Base-by-base conservation (phyloP, 2,888 invertebrate genomes). In the Anthrax anthrax region DNA sequence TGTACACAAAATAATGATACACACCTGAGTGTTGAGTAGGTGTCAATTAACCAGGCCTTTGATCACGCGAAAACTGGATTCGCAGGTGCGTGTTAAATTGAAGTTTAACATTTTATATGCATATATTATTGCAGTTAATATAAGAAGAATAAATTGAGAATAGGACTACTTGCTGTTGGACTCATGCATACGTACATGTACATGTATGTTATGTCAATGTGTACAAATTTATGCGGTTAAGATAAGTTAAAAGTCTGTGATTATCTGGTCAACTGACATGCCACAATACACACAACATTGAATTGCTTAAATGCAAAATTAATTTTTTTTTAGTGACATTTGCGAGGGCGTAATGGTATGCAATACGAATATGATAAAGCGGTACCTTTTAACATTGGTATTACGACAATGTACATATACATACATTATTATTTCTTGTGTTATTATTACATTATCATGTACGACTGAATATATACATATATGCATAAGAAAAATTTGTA, bases 1-100 rank as follows among this genome's bases (percentile, higher is more conserved):
- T 23, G 8, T 23, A 8, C 23, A 23, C 23, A 23, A 23, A 23
- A 23, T 23, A 23, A 23, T 23, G 23, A 23, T 23, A 23, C 23
- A 23, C 23, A 23, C 23, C 23, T 23, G 23, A 37, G 45, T 34
- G 38, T 47, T 47, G 51, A 51, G 54, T 54, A 54, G 52, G 54
- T 54, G 54, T 51, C 48, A 50, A 49, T 51, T 38, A 27, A 42
- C 44, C 54, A 50, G 51, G 49, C 49, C 45, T 49, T 52, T 50
- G 49, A 48, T 53, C 51, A 50, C 50, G 47, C 47, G 47, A 53
- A 47, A 37, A 46, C 37, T 27, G 40, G 46, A 42, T 46, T 41
- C 41, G 46, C 46, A 46, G 46, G 46, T 46, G 46, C 46, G 46
- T 45, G 37, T 40, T 40, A 45, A 45, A 45, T 45, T 45, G 37